phyloP scores from a whole-genome alignment of 30 jellyfish, hydroid and myxozoan genomes.

The Cassiopea xamachana region DNA sequence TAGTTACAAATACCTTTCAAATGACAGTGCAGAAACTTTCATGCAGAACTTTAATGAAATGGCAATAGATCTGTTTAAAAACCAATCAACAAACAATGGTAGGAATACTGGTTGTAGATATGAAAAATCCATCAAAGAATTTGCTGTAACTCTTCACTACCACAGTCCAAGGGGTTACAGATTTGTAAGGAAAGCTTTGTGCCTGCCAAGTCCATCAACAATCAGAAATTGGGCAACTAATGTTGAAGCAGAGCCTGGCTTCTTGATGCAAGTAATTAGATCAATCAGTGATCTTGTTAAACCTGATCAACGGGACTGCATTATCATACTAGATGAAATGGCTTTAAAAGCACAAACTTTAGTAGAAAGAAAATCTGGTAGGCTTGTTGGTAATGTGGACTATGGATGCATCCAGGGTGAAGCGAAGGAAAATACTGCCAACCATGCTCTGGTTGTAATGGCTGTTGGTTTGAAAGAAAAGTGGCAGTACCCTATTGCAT shows the following conservation, averaged over 20 bases:
- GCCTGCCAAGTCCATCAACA: conserved; percentile 50
- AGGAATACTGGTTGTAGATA: conserved; percentile 2
- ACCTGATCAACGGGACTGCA: conserved; percentile 16
- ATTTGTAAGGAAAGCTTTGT: conserved; percentile 27
- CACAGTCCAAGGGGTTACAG: conserved; percentile 47
- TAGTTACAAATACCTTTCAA: neutral
- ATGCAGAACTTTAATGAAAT: conserved; percentile 10
- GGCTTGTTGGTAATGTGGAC: conserved; percentile 49
- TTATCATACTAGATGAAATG: conserved; percentile 40
- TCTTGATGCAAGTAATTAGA: conserved; percentile 8
- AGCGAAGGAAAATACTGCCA: conserved; percentile 5
- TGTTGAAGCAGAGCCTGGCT: conserved; percentile 53
- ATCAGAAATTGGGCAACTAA: conserved; percentile 44
- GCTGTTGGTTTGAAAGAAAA: conserved; percentile 21
- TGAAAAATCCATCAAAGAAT: neutral
- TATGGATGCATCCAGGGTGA: conserved; percentile 25
- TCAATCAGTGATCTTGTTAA: neutral
- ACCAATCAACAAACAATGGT: conserved; percentile 1
- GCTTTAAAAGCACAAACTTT: conserved; percentile 20
- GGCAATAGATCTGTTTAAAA: conserved; percentile 18
- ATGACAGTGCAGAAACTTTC: neutral
- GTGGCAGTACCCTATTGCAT: conserved; percentile 35
- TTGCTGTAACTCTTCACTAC: conserved; percentile 51
- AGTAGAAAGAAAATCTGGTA: conserved; percentile 8
- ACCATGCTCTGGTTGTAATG: conserved; percentile 38